These are phyloP conservation scores for Xestobium rufovillosum DNA, from an alignment of 2,888 invertebrate species.

Conservation along the genomic window DNA sequence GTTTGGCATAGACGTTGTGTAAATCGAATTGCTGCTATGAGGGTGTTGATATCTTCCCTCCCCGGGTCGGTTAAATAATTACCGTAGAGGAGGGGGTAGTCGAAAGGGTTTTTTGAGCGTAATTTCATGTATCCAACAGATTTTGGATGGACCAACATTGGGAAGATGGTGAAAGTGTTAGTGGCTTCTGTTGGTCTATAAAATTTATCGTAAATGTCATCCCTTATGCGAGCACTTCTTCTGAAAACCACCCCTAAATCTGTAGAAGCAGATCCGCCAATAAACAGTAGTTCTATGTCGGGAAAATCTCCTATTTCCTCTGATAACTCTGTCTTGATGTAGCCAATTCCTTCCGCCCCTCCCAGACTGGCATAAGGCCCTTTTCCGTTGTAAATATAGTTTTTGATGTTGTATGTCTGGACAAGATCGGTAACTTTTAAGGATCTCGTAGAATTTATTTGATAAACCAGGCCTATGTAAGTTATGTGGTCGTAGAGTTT, in stretches of 20 bases:
- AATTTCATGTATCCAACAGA: conserved; percentile 48
- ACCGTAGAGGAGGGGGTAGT: conserved; percentile 53
- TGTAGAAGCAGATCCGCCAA: conserved; percentile 50
- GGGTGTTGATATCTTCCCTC: conserved; percentile 41
- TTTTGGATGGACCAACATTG: conserved; percentile 52
- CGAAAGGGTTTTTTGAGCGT: conserved; percentile 47
- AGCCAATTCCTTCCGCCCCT: conserved; percentile 50
- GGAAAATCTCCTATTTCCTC: conserved; percentile 48
- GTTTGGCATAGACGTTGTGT: conserved; percentile 45
- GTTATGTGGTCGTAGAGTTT: conserved; percentile 61
- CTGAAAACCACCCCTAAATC: conserved; percentile 43
- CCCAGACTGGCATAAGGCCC: conserved; percentile 51
- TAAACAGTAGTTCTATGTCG: conserved; percentile 56
- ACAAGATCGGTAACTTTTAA: conserved; percentile 12
- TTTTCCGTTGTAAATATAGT: conserved; percentile 41
- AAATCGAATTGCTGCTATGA: conserved; percentile 49
- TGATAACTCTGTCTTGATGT: conserved; percentile 49
- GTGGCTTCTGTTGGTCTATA: conserved; percentile 41
- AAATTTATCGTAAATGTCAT: conserved; percentile 28
- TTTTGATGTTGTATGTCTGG: conserved; percentile 32
- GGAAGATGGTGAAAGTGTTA: conserved; percentile 45
- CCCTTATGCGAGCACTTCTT: conserved; percentile 17
- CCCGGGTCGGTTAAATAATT: conserved; percentile 48
- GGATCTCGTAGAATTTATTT: conserved; percentile 42
- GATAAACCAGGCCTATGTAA: conserved; percentile 51